Evolutionary conservation across 2,888 invertebrate genomes (phyloP).

Genomic region (Mellilla xanthometata): DNA sequence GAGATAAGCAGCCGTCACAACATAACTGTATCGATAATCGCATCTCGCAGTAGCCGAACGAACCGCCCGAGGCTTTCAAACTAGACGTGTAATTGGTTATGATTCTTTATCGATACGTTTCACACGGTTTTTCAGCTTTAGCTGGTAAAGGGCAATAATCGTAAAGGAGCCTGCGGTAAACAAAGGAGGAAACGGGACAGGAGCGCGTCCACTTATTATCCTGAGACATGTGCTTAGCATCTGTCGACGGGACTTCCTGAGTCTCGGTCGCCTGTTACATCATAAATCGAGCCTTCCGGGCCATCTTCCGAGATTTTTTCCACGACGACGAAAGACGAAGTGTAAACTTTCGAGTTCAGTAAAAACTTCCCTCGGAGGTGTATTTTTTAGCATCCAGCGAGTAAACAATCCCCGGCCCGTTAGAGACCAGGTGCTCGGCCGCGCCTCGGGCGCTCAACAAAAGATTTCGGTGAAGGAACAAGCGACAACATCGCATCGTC

Average conservation of each 20-base stretch:
- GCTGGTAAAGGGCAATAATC: constrained; percentile 44
- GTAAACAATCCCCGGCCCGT: constrained; percentile 68
- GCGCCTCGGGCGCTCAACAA: constrained; percentile 68
- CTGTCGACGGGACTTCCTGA: constrained; percentile 78
- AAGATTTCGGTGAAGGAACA: constrained; percentile 74
- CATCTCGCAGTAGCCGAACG: constrained; percentile 65
- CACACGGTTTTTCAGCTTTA: constrained; percentile 60
- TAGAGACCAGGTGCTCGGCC: constrained; percentile 67
- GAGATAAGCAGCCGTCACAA: constrained; percentile 70
- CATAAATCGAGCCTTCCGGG: constrained; percentile 79
- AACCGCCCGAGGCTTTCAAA: constrained; percentile 44
- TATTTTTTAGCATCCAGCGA: constrained; percentile 61
- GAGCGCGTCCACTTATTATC: constrained; percentile 68
- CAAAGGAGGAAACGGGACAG: constrained; percentile 63
- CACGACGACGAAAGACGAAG: constrained; percentile 74
- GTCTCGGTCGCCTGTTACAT: constrained; percentile 62
- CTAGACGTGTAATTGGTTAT: constrained; percentile 60
- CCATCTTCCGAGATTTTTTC: constrained; percentile 76
- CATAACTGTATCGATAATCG: constrained; percentile 74
- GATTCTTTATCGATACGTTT: constrained; percentile 66
- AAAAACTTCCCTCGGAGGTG: constrained; percentile 61
- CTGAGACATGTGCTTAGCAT: constrained; percentile 70
- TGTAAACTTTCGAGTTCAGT: constrained; percentile 61
- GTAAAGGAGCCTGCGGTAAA: constrained; percentile 45
- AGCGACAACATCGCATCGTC: constrained; percentile 60